Evolutionary conservation across 2,797 vertebrate genomes (phyloP), one percentile per base, ranked within the genome.

Genomic region (Poecilia velifera): DNA sequence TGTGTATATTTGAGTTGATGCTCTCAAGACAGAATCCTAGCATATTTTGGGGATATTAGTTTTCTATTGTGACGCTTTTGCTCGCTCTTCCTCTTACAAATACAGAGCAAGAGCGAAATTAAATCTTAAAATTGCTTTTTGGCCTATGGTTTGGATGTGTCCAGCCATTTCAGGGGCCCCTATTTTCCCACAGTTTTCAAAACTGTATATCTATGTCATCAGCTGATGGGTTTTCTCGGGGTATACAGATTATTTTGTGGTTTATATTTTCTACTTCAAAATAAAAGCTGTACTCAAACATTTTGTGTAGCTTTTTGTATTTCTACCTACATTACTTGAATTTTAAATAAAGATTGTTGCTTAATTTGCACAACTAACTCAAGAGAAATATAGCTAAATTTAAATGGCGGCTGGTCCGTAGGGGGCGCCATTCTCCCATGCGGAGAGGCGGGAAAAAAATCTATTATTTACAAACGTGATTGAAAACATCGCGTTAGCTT

Each of bases 211-310:
- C 46, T 36, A 51, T 51, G 3, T 5, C 25, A 77, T 83, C 46
- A 81, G 0, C 0, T 4, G 0, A 0, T 0, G 41, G 45, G 49
- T 6, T 76, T 9, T 28, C 66, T 28, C 1, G 8, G 41, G 41
- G 6, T 8, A 41, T 41, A 41, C 1, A 4, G 8, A 45, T 36
- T 4, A 20, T 76, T n/a, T 76, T 59, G 72, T 59, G 53, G 13
- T n/a, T 66, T 78, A 7, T 6, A 25, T 71, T 0, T 0, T 31
- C 51, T 12, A 78, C 64, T 92, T 90, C 87, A 89, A 78, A 92
- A 88, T 89, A 90, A 91, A 87, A 84, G 84, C 7, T 59, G 4
- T 34, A 1, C 16, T 16, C 7, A 43, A 13, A n/a, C 18, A 8
- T 28, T 28, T 71, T 6, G 25, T 71, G n/a, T 43, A 70, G 36